Evolutionary conservation across 2,888 invertebrate genomes (phyloP).

Genomic region (Frankliniella fusca): DNA sequence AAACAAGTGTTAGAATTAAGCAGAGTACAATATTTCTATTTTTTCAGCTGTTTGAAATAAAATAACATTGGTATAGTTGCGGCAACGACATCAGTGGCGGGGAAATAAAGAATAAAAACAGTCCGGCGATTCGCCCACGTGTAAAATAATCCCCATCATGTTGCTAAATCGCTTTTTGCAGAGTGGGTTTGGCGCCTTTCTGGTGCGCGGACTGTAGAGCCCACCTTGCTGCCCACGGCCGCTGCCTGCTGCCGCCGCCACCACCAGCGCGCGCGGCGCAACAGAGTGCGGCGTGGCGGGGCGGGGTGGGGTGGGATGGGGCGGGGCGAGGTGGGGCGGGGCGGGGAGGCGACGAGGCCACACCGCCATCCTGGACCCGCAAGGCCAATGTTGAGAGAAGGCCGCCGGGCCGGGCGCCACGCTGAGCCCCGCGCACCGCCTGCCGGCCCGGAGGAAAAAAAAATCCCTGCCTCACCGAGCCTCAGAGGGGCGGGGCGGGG

Average conservation of each 20-base stretch:
- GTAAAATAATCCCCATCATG: no score
- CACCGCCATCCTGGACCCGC: constrained; percentile 13
- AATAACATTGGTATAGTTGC: no score
- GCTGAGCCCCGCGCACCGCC: not conserved
- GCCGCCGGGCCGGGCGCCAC: not conserved
- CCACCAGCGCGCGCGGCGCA: not conserved
- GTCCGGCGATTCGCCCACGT: no score
- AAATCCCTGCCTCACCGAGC: no score
- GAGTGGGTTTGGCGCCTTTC: not conserved
- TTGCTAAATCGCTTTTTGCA: no score
- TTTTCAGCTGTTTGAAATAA: no score
- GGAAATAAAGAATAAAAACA: no score
- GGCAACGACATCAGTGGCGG: no score
- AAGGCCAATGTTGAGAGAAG: constrained; percentile 26
- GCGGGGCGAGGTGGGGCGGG: not conserved
- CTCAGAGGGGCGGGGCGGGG: not conserved
- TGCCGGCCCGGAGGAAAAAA: no score
- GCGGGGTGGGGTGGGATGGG: not conserved
- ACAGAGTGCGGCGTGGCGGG: not conserved
- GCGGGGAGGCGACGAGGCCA: not conserved
- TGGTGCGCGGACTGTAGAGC: not conserved
- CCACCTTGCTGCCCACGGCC: not conserved
- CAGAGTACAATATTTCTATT: no score
- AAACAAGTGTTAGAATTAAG: no score
- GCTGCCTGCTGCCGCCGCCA: not conserved